Percentiles rank a stretch among this genome's conserved stretches.
These are phyloP conservation scores for Acronicta leporina DNA, from an alignment of 2,888 invertebrate genomes.

Conservation along the genomic window DNA sequence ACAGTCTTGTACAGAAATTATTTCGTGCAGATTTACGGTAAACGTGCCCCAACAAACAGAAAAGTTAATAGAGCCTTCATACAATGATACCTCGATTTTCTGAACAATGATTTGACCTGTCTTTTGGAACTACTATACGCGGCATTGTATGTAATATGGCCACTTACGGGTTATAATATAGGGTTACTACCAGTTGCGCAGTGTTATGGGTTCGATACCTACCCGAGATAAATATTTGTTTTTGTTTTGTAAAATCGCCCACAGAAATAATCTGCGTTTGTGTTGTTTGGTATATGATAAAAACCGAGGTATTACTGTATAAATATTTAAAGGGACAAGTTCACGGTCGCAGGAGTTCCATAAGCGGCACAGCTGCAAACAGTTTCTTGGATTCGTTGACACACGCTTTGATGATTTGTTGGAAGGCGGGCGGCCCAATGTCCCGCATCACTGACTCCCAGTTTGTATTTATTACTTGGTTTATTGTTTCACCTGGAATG, in stretches of 20 bases:
- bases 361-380: slow-evolving; percentile 77
- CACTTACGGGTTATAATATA: too few relatives aligned
- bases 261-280: too few relatives aligned
- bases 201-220: too few relatives aligned
- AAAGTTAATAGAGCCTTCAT: slow-evolving; percentile 1
- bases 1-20: slow-evolving; percentile 41
- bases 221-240: too few relatives aligned
- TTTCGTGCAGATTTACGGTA: slow-evolving; percentile 27
- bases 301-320: slow-evolving; percentile 11
- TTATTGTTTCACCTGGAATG: slow-evolving; percentile 76
- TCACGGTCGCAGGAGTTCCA: slow-evolving; percentile 71
- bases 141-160: too few relatives aligned
- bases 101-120: not conserved
- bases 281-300: too few relatives aligned
- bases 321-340: not conserved
- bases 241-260: too few relatives aligned
- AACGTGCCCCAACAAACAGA: slow-evolving; percentile 17
- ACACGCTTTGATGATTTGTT: slow-evolving; percentile 82
- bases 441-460: slow-evolving; percentile 86
- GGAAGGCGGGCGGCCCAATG: slow-evolving; percentile 82
- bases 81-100: slow-evolving; percentile 16
- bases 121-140: not conserved
- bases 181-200: too few relatives aligned
- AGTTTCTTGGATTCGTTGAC: slow-evolving; percentile 83
- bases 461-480: slow-evolving; percentile 81